Conservation (phyloP, 2,888 invertebrate species). For the Apodemia hepburni region DNA sequence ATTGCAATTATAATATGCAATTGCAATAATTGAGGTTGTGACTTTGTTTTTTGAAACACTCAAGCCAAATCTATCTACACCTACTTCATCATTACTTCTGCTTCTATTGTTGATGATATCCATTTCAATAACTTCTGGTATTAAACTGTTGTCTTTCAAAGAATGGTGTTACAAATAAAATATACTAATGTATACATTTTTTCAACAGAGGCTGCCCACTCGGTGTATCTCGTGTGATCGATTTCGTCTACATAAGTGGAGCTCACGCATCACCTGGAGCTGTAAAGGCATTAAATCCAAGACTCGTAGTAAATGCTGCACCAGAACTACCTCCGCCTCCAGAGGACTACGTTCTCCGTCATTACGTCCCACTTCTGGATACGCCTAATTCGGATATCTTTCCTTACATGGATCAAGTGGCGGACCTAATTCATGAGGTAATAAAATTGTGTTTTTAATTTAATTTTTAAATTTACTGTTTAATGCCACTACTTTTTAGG, state of each 20-base stretch:
- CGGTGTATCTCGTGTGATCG: conserved; percentile 86
- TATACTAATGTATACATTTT: conserved; percentile 1
- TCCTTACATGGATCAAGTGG: conserved; percentile 84
- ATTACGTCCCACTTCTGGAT: conserved; percentile 88
- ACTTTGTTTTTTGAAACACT: too few relatives aligned
- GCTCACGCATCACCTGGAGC: conserved; percentile 87
- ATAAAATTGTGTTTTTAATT: too few relatives aligned
- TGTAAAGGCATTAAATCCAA: conserved; percentile 84
- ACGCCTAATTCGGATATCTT: conserved; percentile 86
- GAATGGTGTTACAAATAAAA: neutral
- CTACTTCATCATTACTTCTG: too few relatives aligned
- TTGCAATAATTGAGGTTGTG: too few relatives aligned
- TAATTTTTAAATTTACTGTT: too few relatives aligned
- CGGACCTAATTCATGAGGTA: too few relatives aligned
- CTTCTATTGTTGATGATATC: too few relatives aligned
- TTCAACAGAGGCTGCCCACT: conserved; percentile 68
- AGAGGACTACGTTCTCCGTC: conserved; percentile 80
- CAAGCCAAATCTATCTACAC: too few relatives aligned
- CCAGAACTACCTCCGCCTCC: conserved; percentile 88
- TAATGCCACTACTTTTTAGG: too few relatives aligned
- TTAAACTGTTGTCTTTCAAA: neutral
- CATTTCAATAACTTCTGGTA: neutral
- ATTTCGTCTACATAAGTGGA: conserved; percentile 88
- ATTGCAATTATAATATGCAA: too few relatives aligned
- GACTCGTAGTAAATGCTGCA: conserved; percentile 90